Percentiles rank a stretch among this genome's conserved stretches.
phyloP scores from a whole-genome alignment of 2,113 vertebrate genomes.

The Onychostoma macrolepis region DNA sequence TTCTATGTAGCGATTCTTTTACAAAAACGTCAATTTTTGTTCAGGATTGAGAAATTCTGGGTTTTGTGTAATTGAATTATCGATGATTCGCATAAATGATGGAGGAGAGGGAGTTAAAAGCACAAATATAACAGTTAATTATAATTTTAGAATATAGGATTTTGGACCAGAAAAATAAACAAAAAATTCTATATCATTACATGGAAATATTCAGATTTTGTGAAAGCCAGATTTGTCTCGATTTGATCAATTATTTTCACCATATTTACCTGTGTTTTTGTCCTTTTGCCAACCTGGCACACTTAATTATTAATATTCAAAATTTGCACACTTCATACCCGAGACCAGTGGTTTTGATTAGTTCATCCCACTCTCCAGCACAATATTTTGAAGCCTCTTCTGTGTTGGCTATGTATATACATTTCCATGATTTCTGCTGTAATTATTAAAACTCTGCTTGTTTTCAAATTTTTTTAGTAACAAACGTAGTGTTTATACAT shows the following conservation, averaged over 20 bases:
- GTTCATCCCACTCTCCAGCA: neutral
- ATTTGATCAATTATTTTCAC: too few relatives aligned
- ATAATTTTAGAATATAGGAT: neutral
- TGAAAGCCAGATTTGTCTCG: neutral
- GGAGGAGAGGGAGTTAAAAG: neutral
- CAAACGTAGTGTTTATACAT: neutral
- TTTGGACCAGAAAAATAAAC: neutral
- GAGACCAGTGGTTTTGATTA: neutral
- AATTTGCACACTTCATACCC: neutral
- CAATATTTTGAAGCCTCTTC: neutral
- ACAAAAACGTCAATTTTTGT: too few relatives aligned
- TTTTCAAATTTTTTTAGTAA: neutral
- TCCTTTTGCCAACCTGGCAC: neutral
- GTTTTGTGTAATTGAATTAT: neutral
- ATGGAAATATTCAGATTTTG: neutral
- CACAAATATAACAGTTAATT: neutral
- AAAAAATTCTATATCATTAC: neutral
- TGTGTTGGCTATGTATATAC: too few relatives aligned
- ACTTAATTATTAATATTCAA: neutral
- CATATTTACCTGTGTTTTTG: too few relatives aligned
- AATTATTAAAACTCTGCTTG: neutral
- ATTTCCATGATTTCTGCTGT: neutral
- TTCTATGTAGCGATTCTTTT: neutral
- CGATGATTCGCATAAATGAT: neutral
- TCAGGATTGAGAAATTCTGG: too few relatives aligned